Conservation (phyloP, 2,888 invertebrate species). For the Harpalus rubripes region DNA sequence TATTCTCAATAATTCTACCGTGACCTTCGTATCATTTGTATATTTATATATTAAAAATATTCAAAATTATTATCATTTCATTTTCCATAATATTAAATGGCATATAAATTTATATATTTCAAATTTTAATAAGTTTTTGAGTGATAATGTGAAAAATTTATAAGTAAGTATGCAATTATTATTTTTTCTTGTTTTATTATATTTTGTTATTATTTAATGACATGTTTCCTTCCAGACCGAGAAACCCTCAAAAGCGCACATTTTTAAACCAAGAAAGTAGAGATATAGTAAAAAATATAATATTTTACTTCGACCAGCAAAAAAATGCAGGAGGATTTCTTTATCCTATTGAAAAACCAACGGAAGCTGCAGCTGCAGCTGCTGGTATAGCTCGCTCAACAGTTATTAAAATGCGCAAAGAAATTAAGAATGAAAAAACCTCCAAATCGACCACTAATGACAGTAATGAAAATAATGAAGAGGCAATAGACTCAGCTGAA, state of each 20-base stretch:
- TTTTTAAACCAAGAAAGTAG: conserved; percentile 19
- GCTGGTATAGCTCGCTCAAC: conserved; percentile 23
- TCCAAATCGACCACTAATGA: no score
- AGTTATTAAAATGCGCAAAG: conserved; percentile 36
- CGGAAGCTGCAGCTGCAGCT: conserved; percentile 47
- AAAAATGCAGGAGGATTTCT: conserved; percentile 34
- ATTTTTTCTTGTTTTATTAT: background rate
- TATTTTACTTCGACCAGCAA: conserved; percentile 47
- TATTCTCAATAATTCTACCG: no score
- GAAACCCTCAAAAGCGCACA: conserved; percentile 1
- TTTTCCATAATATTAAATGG: background rate
- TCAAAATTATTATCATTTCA: background rate
- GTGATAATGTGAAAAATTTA: background rate
- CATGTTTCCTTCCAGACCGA: conserved; percentile 33
- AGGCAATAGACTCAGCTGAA: background rate
- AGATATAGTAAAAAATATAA: conserved; percentile 44
- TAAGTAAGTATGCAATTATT: conserved; percentile 35
- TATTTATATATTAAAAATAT: background rate
- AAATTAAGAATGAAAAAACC: background rate
- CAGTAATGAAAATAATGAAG: no score
- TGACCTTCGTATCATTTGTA: background rate
- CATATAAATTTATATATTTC: background rate
- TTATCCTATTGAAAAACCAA: conserved; percentile 39
- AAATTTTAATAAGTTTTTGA: background rate
- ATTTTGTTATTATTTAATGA: conserved; percentile 7